These are phyloP conservation scores for Cololabis saira DNA, from an alignment of 2,113 vertebrate genomes.

Conservation along the genomic window DNA sequence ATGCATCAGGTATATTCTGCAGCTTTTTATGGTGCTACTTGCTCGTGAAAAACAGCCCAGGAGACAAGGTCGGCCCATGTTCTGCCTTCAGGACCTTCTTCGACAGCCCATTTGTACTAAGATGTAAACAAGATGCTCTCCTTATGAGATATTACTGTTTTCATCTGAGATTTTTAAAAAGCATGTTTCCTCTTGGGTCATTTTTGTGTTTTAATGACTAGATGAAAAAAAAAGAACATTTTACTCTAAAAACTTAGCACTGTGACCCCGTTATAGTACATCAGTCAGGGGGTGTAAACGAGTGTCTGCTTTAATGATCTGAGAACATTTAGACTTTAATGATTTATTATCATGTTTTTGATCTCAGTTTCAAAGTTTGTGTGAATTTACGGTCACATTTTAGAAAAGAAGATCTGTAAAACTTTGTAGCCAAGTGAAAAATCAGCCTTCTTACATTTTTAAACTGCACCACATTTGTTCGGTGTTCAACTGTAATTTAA, in stretches of 20 bases:
- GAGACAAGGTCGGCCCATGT: not conserved
- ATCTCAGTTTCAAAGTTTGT: no score
- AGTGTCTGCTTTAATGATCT: no score
- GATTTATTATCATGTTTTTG: no score
- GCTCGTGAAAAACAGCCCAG: not conserved
- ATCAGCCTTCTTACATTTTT: not conserved
- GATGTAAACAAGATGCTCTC: not conserved
- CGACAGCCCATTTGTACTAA: not conserved
- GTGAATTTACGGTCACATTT: no score
- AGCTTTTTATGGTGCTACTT: not conserved
- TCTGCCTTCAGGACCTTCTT: not conserved
- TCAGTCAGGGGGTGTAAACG: no score
- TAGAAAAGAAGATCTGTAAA: not conserved
- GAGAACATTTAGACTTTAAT: no score
- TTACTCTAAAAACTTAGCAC: no score
- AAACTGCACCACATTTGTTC: not conserved
- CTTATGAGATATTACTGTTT: no score
- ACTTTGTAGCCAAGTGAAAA: not conserved
- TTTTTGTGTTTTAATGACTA: not conserved
- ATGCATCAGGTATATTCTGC: not conserved
- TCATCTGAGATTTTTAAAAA: not conserved
- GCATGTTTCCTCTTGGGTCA: not conserved
- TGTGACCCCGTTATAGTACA: no score
- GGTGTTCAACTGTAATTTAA: constrained; percentile 15
- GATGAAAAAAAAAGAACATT: no score